phyloP scores from a whole-genome alignment of 2,113 vertebrate genomes.

The Zosterops borbonicus region DNA sequence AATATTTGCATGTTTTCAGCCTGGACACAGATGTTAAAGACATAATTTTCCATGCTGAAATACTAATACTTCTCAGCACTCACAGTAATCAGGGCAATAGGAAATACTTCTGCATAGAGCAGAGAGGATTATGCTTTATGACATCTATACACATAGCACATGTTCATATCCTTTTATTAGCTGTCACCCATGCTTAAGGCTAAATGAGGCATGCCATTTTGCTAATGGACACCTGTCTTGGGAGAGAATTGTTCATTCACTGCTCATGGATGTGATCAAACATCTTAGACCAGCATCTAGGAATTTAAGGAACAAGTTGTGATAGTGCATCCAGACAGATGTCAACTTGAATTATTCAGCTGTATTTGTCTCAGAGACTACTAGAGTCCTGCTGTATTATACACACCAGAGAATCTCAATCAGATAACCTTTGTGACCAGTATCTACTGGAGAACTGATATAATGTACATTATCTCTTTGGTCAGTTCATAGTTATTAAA shows the following conservation, averaged over 20 bases:
- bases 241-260: constrained; percentile 28
- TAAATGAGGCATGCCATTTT: constrained; percentile 43
- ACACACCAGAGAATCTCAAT: not conserved
- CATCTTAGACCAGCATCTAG: constrained; percentile 8
- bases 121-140: constrained; percentile 40
- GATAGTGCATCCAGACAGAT: constrained; percentile 20
- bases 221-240: constrained; percentile 41
- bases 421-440: not conserved
- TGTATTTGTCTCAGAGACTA: not conserved
- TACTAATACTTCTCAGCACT: not conserved
- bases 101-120: constrained; percentile 20
- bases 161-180: constrained; percentile 41
- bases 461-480: not conserved
- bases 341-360: constrained; percentile 46
- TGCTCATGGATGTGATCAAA: constrained; percentile 18
- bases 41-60: constrained; percentile 18
- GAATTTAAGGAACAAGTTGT: constrained; percentile 29
- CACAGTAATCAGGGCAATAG: not conserved
- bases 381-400: not conserved
- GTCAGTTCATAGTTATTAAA: not conserved
- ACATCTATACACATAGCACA: constrained; percentile 24
- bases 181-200: not conserved
- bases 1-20: not conserved
- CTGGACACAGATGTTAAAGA: constrained; percentile 11
- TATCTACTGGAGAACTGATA: not conserved